Evolutionary conservation across 2,888 invertebrate genomes (phyloP).

Genomic region (Apodemia mormo): DNA sequence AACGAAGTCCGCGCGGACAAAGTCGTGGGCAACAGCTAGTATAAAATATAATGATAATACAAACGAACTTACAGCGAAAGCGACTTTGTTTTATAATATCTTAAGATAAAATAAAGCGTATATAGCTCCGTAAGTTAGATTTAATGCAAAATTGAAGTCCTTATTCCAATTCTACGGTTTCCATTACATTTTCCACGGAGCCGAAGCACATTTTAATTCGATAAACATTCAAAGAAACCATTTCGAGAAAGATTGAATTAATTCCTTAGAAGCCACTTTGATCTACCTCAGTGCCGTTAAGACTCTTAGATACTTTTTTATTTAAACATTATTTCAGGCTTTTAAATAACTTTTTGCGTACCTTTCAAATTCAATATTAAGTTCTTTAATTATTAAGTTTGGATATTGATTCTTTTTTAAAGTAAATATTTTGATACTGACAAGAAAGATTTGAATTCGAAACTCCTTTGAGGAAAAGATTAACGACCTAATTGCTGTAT

Average conservation of each 20-base stretch:
- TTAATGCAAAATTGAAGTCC: slow-evolving; percentile 3
- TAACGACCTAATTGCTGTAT: no score
- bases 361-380: neutral
- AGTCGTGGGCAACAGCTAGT: no score
- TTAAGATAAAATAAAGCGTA: neutral
- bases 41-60: no score
- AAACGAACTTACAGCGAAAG: no score
- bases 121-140: neutral
- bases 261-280: slow-evolving; percentile 23
- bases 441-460: no score
- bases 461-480: no score
- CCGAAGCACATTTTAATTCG: slow-evolving; percentile 15
- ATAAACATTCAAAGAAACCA: slow-evolving; percentile 21
- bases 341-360: neutral
- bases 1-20: no score
- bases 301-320: neutral
- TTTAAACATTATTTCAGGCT: neutral
- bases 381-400: no score
- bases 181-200: slow-evolving; percentile 1
- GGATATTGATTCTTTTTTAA: no score
- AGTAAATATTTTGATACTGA: no score
- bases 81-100: neutral
- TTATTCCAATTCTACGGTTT: neutral
- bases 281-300: slow-evolving; percentile 9
- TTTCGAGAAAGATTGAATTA: slow-evolving; percentile 22